Base-by-base conservation (phyloP, 2,113 vertebrate genomes). In the Pleuronectes platessa region DNA sequence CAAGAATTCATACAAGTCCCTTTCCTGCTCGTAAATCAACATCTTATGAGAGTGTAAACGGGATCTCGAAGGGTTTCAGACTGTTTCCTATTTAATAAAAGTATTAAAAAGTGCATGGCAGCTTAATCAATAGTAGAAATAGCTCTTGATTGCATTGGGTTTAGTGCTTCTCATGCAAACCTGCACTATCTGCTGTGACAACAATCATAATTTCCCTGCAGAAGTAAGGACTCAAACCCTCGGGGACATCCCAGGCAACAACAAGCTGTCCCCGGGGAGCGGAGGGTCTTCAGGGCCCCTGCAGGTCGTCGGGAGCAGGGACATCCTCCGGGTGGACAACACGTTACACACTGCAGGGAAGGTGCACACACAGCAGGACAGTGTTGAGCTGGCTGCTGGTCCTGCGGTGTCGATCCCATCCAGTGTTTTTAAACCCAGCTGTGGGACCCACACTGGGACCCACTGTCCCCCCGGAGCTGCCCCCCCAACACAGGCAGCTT, bases 361-460 rank as follows among this genome's bases (percentile, higher is more conserved):
- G 14, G 14, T 7, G 51, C 3, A 40, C 65, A 58, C 59, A 62
- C n/a, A 56, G 23, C n/a, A 4, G 53, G 17, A 31, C 47, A 51
- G 45, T 53, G 13, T 24, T n/a, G 31, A 7, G 2, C 64, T 42
- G 35, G 35, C 35, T 31, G 31, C 13, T 14, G 0, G 45, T 47
- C 15, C 45, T 17, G 45, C 45, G 15, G 45, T 0, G 45, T 14
- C 45, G 14, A 13, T 3, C 12, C 11, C 15, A 2, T 20, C 47
- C 47, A 17, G 15, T 51, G 17, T 51, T 3, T 13, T 42, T 13
- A 12, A 13, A 11, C 40, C 4, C 61, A 92, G 91, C 89, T 90
- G 88, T 64, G 82, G 15, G 60, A 18, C 26, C 67, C 75, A 90
- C 91, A 93, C 76, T 89, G 89, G 26, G 85, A 42, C 60, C 65